These are phyloP conservation scores for Eristalinus sepulchralis DNA, from an alignment of 2,888 invertebrate genomes.

Conservation along the genomic window DNA sequence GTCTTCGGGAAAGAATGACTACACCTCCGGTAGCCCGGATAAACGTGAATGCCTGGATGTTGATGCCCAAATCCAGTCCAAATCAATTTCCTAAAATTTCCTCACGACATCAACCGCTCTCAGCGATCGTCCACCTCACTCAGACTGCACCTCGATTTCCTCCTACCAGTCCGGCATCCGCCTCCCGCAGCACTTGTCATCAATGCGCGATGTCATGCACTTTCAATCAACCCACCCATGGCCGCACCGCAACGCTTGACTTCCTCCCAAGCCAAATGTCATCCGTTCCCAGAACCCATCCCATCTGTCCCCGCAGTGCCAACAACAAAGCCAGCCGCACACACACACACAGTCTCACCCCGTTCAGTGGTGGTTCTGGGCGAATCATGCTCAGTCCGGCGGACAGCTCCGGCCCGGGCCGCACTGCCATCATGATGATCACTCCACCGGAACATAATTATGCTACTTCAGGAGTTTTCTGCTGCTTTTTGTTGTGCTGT, in stretches of 20 bases:
- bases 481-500: not conserved
- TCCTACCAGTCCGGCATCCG: not conserved
- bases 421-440: conserved; percentile 40
- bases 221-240: not conserved
- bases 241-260: conserved; percentile 21
- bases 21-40: too few species aligned
- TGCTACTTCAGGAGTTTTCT: conserved; percentile 31
- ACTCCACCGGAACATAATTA: conserved; percentile 64
- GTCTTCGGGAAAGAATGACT: too few species aligned
- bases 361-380: conserved; percentile 30
- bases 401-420: not conserved
- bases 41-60: too few species aligned
- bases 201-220: not conserved
- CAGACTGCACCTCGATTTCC: not conserved
- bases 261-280: conserved; percentile 22
- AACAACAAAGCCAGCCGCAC: conserved; percentile 1
- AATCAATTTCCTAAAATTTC: too few species aligned
- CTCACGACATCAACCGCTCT: not conserved
- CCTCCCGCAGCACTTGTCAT: too few species aligned
- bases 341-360: not conserved
- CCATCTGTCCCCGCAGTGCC: conserved; percentile 21
- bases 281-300: conserved; percentile 26
- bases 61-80: too few species aligned
- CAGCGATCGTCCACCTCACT: not conserved
- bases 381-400: conserved; percentile 29